A percentile compares a stretch with the other conserved stretches of the same genome.
Evolutionary conservation across 2,113 vertebrate genomes (phyloP).

Genomic region (Tragelaphus scriptus): DNA sequence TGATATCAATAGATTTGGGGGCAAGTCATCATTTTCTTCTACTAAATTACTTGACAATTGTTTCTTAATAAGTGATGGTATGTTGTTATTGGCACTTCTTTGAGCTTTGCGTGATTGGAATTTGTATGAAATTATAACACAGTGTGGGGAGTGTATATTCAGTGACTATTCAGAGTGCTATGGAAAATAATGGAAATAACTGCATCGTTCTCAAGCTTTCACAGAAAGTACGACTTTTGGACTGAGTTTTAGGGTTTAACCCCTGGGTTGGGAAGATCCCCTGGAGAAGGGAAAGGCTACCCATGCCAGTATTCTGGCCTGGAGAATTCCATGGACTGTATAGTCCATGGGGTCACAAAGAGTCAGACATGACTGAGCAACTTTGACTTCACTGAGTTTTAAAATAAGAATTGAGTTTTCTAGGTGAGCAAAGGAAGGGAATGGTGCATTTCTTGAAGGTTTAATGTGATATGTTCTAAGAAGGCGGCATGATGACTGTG

Average conservation of each 20-base stretch:
- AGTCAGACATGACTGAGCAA: neutral
- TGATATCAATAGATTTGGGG: neutral
- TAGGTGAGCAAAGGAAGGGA: neutral
- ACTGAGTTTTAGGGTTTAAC: neutral
- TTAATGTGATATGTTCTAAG: neutral
- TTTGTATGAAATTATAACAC: neutral
- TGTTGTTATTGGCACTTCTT: neutral
- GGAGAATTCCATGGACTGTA: neutral
- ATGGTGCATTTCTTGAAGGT: neutral
- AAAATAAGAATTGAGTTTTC: neutral
- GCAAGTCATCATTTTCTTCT: neutral
- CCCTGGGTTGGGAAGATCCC: neutral
- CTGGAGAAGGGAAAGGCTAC: neutral
- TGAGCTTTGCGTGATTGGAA: neutral
- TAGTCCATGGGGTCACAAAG: neutral
- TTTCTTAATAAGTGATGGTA: neutral
- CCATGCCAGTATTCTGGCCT: neutral
- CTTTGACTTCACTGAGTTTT: neutral
- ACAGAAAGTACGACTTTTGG: neutral
- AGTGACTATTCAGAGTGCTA: neutral
- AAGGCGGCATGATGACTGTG: fast-evolving
- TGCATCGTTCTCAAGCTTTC: neutral
- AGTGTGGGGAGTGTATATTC: neutral
- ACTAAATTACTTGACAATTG: neutral
- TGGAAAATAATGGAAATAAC: neutral